Evolutionary conservation across 2,888 invertebrate genomes (phyloP), one percentile per base, ranked within the genome.

Genomic region (Diarsia brunnea): DNA sequence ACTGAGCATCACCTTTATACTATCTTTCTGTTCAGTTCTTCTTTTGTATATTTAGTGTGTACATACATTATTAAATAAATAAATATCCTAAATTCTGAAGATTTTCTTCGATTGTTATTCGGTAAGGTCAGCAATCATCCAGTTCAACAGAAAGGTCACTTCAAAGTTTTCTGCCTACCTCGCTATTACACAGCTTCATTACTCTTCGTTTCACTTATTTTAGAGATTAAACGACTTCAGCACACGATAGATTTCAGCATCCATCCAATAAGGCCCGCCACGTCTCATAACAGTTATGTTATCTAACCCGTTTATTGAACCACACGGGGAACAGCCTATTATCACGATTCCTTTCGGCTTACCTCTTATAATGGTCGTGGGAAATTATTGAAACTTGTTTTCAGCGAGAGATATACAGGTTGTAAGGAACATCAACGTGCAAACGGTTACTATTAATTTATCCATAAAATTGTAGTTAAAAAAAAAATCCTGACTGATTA

Each of bases 191-290:
- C 27, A 75, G 31, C 16, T 38, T 27, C 31, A 51, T 58, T n/a
- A 45, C 11, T 60, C 5, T 27, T 12, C 38, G 53, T 24, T 53
- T 47, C 27, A 27, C 38, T 67, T 19, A 45, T 19, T 67, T 73
- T n/a, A 55, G 47, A 75, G 58, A 65, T 68, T 38, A 51, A 61
- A 43, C 71, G 58, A 64, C n/a, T 69, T 1, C 65, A 16, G 27
- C 43, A 68, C 55, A 14, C 60, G 76, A 79, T 79, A 76, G 38
- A 49, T 66, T 68, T 49, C 77, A 55, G 53, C 77, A 76, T 65
- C 68, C 55, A 51, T 69, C 68, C 83, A 82, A 68, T 80, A 60
- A 70, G 27, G 43, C 31, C 14, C 31, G 45, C 47, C 58, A 38
- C 45, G 68, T 61, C 43, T 63, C 55, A 19, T 55, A 63, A 31